Evolutionary conservation across 2,888 invertebrate species (phyloP).

Genomic region (Panzeria rudis): DNA sequence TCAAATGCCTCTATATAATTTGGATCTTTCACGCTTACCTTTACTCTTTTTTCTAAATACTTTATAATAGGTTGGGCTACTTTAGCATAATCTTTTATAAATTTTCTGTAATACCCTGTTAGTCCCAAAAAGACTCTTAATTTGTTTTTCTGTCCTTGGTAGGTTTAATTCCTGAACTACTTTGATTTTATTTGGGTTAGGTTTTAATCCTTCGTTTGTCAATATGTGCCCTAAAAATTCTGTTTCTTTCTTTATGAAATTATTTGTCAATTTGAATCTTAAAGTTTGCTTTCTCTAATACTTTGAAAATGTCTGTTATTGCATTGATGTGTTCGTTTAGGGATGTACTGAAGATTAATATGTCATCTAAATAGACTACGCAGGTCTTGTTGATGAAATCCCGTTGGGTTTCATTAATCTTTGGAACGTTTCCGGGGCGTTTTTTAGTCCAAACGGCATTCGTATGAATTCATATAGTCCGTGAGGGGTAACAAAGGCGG

Average conservation of each 20-base stretch:
- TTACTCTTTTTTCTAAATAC: slow-evolving; percentile 17
- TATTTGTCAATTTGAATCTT: slow-evolving; percentile 45
- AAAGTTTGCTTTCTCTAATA: slow-evolving; percentile 10
- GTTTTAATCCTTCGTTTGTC: slow-evolving; percentile 29
- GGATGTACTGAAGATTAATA: too few species aligned
- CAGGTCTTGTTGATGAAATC: neutral
- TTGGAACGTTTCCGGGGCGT: slow-evolving; percentile 1
- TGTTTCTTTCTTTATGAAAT: slow-evolving; percentile 31
- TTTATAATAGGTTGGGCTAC: slow-evolving; percentile 41
- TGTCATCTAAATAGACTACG: neutral
- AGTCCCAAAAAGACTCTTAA: slow-evolving; percentile 59
- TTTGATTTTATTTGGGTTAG: slow-evolving; percentile 37
- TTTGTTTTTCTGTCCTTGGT: slow-evolving; percentile 42
- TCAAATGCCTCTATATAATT: slow-evolving; percentile 29
- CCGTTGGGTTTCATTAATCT: neutral
- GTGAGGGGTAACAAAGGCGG: neutral
- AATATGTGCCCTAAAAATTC: too few species aligned
- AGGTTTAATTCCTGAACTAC: slow-evolving; percentile 14
- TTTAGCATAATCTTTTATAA: slow-evolving; percentile 33
- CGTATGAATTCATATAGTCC: neutral
- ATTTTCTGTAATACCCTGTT: slow-evolving; percentile 30
- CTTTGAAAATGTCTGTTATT: too few species aligned
- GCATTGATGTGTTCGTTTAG: neutral
- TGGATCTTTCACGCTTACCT: neutral
- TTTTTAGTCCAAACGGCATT: neutral